These are phyloP conservation scores for Bombus polaris DNA, from an alignment of 1,140 invertebrate genomes.

Conservation along the genomic window DNA sequence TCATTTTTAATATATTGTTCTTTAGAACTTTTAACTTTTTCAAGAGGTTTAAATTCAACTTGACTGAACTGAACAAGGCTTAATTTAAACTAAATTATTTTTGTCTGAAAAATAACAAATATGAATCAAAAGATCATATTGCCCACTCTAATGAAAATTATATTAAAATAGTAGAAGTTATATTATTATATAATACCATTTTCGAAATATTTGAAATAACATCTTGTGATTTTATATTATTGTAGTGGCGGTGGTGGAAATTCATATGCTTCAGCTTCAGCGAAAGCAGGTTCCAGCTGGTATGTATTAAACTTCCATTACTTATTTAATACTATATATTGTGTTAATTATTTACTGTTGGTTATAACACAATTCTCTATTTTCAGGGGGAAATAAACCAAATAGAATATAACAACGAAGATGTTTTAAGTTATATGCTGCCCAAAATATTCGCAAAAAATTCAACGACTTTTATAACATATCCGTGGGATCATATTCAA, in stretches of 20 bases:
- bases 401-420: background rate
- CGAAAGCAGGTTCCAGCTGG: constrained; percentile 58
- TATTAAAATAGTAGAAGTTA: background rate
- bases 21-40: background rate
- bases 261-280: constrained; percentile 64
- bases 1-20: background rate
- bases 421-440: constrained; percentile 25
- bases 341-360: background rate
- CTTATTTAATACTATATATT: too few species aligned
- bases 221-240: background rate
- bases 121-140: background rate
- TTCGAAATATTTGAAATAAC: background rate
- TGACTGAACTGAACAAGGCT: background rate
- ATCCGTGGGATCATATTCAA: background rate
- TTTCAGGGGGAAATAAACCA: constrained; percentile 55
- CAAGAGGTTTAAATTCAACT: background rate
- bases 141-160: background rate
- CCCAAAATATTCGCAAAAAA: background rate
- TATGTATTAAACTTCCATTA: constrained; percentile 23
- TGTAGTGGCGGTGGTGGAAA: constrained; percentile 45
- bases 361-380: background rate
- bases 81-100: background rate
- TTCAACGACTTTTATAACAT: background rate
- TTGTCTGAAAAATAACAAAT: background rate
- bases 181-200: background rate